Conservation (phyloP, 2,888 invertebrate genomes). For the Harmothoe impar region DNA sequence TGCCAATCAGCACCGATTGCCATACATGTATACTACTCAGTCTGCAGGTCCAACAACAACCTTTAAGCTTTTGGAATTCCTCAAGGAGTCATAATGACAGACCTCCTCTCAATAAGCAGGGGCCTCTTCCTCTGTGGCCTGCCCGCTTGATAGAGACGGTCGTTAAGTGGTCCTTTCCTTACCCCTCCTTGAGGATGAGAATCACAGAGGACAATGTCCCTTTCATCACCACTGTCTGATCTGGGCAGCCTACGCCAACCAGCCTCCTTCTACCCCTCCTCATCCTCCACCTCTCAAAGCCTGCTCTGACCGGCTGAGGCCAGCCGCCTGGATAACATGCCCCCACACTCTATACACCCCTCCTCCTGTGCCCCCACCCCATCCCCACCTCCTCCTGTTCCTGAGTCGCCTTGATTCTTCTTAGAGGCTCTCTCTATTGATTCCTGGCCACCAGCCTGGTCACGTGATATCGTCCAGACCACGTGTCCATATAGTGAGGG, state of each 20-base stretch:
- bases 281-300: neutral
- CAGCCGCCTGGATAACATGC: too few species aligned
- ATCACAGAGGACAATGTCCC: conserved; percentile 29
- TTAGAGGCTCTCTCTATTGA: too few species aligned
- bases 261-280: neutral
- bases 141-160: conserved; percentile 18
- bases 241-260: neutral
- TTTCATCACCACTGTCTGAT: conserved; percentile 11
- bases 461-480: neutral
- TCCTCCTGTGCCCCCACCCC: neutral
- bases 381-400: neutral
- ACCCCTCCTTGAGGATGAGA: neutral
- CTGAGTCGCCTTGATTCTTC: neutral
- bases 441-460: neutral
- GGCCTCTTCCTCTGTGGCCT: neutral
- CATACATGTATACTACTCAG: too few species aligned
- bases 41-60: too few species aligned
- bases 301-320: neutral
- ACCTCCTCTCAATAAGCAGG: neutral
- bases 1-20: too few species aligned
- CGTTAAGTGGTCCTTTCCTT: neutral
- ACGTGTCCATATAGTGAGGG: neutral
- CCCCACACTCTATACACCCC: neutral
- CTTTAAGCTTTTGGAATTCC: neutral
- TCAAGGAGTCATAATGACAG: neutral